Conservation (phyloP, 2,113 vertebrate species). For the Amazona guildingii region DNA sequence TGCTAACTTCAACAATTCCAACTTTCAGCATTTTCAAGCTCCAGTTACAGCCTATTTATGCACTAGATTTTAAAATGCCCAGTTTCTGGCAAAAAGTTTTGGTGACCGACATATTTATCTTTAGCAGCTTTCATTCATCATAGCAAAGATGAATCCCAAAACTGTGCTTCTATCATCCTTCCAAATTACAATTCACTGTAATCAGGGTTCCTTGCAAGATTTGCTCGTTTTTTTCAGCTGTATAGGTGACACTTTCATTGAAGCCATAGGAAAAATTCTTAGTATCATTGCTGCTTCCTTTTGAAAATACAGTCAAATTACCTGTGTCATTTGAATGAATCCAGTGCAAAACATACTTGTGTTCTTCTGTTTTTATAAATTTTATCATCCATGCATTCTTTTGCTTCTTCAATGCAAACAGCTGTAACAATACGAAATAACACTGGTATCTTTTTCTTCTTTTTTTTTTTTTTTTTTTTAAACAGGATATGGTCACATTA, state of each 20-base stretch:
- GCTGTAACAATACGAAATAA: not conserved
- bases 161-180: not conserved
- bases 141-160: not conserved
- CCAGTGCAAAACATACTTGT: not conserved
- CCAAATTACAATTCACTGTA: not conserved
- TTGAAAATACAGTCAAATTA: not conserved
- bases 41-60: not conserved
- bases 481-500: not conserved
- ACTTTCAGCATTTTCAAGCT: not conserved
- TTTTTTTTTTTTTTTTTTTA: not conserved
- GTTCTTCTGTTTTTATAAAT: not conserved
- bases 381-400: not conserved
- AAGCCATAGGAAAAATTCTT: not conserved
- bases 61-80: not conserved
- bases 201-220: not conserved
- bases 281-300: not conserved
- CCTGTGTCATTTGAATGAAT: not conserved
- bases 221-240: not conserved
- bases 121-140: not conserved
- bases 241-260: not conserved
- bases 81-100: not conserved
- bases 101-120: not conserved
- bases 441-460: not conserved
- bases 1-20: not conserved
- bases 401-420: not conserved